Conservation (phyloP, 2,888 invertebrate genomes). For the Ecdyonurus torrentis region DNA sequence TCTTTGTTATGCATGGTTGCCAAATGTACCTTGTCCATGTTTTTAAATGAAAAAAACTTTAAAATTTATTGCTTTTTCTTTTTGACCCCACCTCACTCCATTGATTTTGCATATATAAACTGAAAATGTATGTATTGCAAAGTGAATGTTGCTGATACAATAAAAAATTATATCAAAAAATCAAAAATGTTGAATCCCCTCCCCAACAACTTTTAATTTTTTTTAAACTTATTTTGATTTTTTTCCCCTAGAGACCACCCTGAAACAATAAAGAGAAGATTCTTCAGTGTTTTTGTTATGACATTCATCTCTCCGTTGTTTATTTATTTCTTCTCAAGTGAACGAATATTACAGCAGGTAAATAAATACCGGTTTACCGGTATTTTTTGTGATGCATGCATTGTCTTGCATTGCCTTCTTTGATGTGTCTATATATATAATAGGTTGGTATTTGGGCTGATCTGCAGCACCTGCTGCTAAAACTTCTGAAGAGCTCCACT, state of each 20-base stretch:
- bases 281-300: conserved; percentile 69
- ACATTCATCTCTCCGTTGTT: conserved; percentile 64
- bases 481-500: no score
- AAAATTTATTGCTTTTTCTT: not conserved
- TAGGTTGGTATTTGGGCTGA: no score
- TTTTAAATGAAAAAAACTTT: not conserved
- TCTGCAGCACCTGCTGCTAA: no score
- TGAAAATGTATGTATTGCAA: no score
- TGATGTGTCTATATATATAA: no score
- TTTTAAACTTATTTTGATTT: not conserved
- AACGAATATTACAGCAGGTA: conserved; percentile 40
- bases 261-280: conserved; percentile 68
- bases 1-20: conserved; percentile 11
- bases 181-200: not conserved
- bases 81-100: not conserved
- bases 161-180: not conserved
- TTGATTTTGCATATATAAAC: not conserved
- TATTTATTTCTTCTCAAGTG: conserved; percentile 52
- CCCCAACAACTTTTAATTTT: no score
- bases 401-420: no score
- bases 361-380: no score
- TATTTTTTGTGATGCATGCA: no score
- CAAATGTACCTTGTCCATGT: conserved; percentile 10
- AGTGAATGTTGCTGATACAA: not conserved
- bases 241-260: conserved; percentile 63